Evolutionary conservation across 92 coral and sea anemone genomes (phyloP).

Genomic region (Diadumene lineata): DNA sequence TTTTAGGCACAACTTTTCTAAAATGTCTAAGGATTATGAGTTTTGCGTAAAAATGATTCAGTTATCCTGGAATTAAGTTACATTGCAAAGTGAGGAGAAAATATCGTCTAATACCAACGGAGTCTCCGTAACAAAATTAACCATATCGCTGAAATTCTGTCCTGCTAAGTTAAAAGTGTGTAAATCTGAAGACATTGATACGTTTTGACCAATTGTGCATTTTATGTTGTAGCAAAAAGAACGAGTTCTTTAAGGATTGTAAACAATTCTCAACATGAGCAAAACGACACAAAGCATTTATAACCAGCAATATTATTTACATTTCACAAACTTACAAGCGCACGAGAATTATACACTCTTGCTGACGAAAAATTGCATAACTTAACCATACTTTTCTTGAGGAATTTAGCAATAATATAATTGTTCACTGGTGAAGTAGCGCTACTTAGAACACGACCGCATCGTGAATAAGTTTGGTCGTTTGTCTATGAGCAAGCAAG

Average conservation of each 20-base stretch:
- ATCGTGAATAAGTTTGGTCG: not conserved
- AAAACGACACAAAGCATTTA: conserved; percentile 5
- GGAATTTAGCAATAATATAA: not conserved
- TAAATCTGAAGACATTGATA: conserved; percentile 24
- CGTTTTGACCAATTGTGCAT: conserved; percentile 11
- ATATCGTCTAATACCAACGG: conserved; percentile 2
- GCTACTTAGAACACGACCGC: conserved; percentile 6
- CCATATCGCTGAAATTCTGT: not conserved
- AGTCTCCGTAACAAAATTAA: not conserved
- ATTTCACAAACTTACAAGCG: conserved; percentile 12
- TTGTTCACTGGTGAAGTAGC: not conserved
- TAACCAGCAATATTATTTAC: conserved; percentile 4
- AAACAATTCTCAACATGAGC: conserved; percentile 15
- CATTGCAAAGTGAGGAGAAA: not conserved
- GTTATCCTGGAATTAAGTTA: not conserved
- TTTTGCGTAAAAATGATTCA: not conserved
- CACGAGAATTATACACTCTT: not conserved
- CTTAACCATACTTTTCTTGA: not conserved
- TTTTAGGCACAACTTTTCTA: not conserved
- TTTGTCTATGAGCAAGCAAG: not conserved
- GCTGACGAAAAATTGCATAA: not conserved
- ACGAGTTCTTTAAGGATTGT: not conserved
- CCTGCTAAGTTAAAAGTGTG: not conserved
- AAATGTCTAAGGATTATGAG: not conserved
- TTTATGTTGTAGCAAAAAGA: not conserved